phyloP scores from a whole-genome alignment of 23 tunicate genomes.

The Botrylloides violaceus region DNA sequence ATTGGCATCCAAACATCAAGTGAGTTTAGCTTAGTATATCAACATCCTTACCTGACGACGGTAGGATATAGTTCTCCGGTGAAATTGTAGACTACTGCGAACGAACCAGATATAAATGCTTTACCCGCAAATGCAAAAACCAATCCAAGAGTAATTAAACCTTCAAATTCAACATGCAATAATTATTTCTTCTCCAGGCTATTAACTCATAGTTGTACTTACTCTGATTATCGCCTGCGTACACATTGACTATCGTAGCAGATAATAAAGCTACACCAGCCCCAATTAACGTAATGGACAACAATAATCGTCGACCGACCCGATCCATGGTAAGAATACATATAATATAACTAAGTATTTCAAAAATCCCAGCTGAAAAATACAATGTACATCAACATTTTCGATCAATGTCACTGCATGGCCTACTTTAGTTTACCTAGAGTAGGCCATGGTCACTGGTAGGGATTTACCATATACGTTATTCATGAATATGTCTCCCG shows the following conservation, averaged over 20 bases:
- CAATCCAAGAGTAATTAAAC: slow-evolving; percentile 36
- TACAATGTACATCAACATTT: no score
- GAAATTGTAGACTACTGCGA: slow-evolving; percentile 61
- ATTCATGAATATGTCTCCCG: slow-evolving; percentile 22
- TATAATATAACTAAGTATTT: slow-evolving; percentile 25
- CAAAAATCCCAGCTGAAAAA: slow-evolving; percentile 42
- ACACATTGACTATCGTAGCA: slow-evolving; percentile 32
- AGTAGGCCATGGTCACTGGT: no score
- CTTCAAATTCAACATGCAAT: no score
- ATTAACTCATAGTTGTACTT: not conserved
- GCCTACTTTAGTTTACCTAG: no score
- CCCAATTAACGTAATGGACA: slow-evolving; percentile 15
- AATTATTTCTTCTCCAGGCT: no score
- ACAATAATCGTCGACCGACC: slow-evolving; percentile 38
- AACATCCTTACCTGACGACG: slow-evolving; percentile 73
- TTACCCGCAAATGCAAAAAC: slow-evolving; percentile 78
- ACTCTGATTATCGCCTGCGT: slow-evolving; percentile 40
- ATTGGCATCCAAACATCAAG: no score
- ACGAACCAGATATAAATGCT: slow-evolving; percentile 55
- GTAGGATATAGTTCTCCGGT: slow-evolving; percentile 83
- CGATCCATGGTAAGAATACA: slow-evolving; percentile 38
- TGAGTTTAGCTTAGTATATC: no score
- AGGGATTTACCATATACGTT: slow-evolving; percentile 5
- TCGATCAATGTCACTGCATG: no score
- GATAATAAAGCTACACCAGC: slow-evolving; percentile 37